Conservation (phyloP, 2,888 invertebrate genomes). For the Lasius platythorax region DNA sequence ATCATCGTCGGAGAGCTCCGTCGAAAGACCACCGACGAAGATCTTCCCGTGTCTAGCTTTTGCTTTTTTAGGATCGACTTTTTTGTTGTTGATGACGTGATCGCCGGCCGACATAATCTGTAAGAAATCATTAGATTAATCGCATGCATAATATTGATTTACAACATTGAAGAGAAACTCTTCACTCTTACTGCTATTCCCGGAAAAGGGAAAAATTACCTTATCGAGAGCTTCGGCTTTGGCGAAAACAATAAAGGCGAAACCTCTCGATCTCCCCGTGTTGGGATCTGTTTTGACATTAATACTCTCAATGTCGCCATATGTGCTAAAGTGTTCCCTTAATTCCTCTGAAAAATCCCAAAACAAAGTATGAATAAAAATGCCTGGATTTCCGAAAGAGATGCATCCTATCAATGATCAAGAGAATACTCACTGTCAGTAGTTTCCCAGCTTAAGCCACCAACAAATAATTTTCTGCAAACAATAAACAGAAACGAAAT, state of each 20-base stretch:
- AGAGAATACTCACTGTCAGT: conserved; percentile 95
- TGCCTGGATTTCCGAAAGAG: not conserved
- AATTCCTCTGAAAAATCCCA: conserved; percentile 93
- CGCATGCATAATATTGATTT: not conserved
- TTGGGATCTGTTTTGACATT: conserved; percentile 98
- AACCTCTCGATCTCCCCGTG: conserved; percentile 97
- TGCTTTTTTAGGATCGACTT: conserved; percentile 98
- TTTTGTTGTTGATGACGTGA: conserved; percentile 97
- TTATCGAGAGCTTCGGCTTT: conserved; percentile 95
- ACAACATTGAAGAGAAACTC: not conserved
- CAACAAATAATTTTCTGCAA: conserved; percentile 98
- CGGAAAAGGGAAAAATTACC: conserved; percentile 86
- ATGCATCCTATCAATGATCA: conserved; percentile 21
- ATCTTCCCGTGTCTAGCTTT: conserved; percentile 98
- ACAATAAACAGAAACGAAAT: conserved; percentile 64
- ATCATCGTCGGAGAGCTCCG: conserved; percentile 96
- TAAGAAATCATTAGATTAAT: conserved; percentile 44
- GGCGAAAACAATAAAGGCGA: conserved; percentile 98
- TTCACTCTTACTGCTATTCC: not conserved
- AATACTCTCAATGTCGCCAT: conserved; percentile 97
- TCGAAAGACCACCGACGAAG: conserved; percentile 97
- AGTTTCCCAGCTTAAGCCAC: conserved; percentile 99
- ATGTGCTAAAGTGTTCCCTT: conserved; percentile 96
- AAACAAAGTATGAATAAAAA: conserved; percentile 58
- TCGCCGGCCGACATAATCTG: conserved; percentile 92